Percentiles rank a stretch among this genome's conserved stretches.
Conservation (phyloP, 2,113 vertebrate species). For the Rhizomys pruinosus region DNA sequence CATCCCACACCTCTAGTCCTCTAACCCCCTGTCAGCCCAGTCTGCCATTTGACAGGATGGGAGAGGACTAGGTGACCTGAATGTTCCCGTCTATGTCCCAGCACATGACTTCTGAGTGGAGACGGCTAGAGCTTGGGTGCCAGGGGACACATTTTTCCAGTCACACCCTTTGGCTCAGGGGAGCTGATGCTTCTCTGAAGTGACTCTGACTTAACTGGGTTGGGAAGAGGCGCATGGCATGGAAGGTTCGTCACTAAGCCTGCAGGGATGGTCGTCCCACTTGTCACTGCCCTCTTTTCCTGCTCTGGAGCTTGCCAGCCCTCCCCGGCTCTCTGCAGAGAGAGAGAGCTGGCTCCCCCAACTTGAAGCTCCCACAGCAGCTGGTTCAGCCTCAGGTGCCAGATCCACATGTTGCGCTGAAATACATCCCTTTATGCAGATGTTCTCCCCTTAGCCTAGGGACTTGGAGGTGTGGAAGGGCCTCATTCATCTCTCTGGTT, state of each 20-base stretch:
- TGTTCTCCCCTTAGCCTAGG: neutral
- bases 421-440: neutral
- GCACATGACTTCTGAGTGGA: constrained; percentile 29
- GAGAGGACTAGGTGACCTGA: neutral
- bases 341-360: neutral
- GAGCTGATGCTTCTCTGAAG: neutral
- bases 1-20: neutral
- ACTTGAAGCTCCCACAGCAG: neutral
- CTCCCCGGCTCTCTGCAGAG: no score
- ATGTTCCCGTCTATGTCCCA: neutral
- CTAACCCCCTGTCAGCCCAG: fast-evolving
- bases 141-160: constrained; percentile 56
- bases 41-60: neutral
- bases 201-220: neutral
- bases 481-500: neutral
- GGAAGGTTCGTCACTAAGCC: neutral
- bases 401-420: neutral
- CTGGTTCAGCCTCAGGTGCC: neutral
- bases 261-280: neutral
- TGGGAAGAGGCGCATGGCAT: neutral
- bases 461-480: no score
- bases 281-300: neutral
- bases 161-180: neutral
- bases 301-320: fast-evolving
- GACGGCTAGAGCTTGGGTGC: neutral